A percentile compares a stretch with the other conserved stretches of the same genome.
Conservation (phyloP, 92 coral and sea anemone genomes). For the Phenganax stokvisi region DNA sequence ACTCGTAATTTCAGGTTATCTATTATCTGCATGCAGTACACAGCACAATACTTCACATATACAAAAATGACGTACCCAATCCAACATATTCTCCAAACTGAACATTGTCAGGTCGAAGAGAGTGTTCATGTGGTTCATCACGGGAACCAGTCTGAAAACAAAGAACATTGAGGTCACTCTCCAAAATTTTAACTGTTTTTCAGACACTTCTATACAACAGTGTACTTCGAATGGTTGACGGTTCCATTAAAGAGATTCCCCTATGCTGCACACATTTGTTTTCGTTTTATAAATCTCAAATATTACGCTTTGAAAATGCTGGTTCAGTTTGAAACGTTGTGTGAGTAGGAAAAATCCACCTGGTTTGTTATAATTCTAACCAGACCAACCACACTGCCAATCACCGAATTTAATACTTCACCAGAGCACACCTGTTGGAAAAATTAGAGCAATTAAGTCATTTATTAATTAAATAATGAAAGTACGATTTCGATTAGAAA, state of each 20-base stretch:
- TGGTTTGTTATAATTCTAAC: slow-evolving; percentile 41
- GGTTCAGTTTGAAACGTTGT: background rate
- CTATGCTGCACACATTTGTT: no score
- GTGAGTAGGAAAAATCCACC: slow-evolving; percentile 31
- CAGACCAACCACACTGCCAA: slow-evolving; percentile 82
- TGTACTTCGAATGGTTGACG: no score
- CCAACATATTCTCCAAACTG: slow-evolving; percentile 60
- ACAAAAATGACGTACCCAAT: slow-evolving; percentile 50
- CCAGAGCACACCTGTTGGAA: slow-evolving; percentile 61
- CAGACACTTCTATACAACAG: background rate
- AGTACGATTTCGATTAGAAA: background rate
- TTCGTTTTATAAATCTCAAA: no score
- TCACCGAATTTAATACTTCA: slow-evolving; percentile 63
- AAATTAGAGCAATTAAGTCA: background rate
- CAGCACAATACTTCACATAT: background rate
- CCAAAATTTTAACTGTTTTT: background rate
- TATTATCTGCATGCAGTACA: background rate
- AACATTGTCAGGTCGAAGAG: background rate
- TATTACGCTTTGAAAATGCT: background rate
- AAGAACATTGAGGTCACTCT: background rate
- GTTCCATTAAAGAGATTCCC: no score
- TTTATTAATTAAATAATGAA: background rate
- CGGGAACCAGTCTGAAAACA: background rate
- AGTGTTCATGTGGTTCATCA: background rate
- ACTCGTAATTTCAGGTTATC: no score